Percentiles rank a stretch among this genome's conserved stretches.
These are phyloP conservation scores for Drosophila macrospina DNA, from an alignment of 2,888 invertebrate species.

Conservation along the genomic window DNA sequence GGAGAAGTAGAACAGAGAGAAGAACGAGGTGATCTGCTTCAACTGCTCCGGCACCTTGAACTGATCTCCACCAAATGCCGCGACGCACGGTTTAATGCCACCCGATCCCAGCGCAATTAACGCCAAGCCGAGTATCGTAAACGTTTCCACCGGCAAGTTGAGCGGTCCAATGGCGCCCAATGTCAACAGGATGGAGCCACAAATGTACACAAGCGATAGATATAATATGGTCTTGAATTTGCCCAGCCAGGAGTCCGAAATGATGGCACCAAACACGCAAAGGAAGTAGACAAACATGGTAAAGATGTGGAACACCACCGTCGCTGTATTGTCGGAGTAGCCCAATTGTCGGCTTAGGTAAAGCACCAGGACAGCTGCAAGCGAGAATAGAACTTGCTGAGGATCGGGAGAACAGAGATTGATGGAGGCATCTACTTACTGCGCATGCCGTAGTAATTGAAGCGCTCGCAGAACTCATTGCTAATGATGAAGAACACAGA, in stretches of 20 bases:
- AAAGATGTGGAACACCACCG: conserved; percentile 91
- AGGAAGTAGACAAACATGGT: conserved; percentile 91
- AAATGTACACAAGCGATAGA: conserved; percentile 90
- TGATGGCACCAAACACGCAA: conserved; percentile 91
- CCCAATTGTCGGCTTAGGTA: conserved; percentile 89
- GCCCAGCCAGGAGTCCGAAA: conserved; percentile 92
- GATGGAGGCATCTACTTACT: conserved; percentile 87
- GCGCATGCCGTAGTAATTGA: conserved; percentile 97
- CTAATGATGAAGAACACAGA: conserved; percentile 95
- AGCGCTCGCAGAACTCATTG: conserved; percentile 98
- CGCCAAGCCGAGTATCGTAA: conserved; percentile 89
- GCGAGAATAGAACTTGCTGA: neutral
- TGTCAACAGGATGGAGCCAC: conserved; percentile 89
- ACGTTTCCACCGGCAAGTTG: conserved; percentile 85
- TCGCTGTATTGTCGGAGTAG: conserved; percentile 88
- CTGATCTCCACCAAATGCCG: conserved; percentile 93
- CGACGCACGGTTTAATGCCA: conserved; percentile 93
- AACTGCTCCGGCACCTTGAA: conserved; percentile 89
- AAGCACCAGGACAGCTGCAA: conserved; percentile 90
- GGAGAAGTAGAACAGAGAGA: conserved; percentile 91
- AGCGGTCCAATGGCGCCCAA: conserved; percentile 87
- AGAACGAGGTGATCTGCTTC: conserved; percentile 89
- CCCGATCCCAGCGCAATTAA: conserved; percentile 92
- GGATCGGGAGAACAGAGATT: neutral
- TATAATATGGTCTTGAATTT: conserved; percentile 91